Percentiles rank a stretch among this genome's conserved stretches.
These are phyloP conservation scores for Plecotus auritus DNA, from an alignment of 2,113 vertebrate genomes.

Conservation along the genomic window DNA sequence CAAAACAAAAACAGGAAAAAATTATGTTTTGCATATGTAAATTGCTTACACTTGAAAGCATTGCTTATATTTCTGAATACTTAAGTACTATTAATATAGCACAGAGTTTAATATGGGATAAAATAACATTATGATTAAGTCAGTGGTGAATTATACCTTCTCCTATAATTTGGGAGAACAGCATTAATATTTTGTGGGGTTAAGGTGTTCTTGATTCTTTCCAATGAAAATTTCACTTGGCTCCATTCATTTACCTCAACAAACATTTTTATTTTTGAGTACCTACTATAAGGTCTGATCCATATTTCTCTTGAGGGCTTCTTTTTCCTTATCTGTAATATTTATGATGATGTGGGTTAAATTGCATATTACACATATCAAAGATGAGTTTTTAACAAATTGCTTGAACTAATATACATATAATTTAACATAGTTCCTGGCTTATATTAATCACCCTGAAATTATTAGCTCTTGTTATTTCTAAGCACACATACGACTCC, in stretches of 20 bases:
- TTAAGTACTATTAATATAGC: neutral
- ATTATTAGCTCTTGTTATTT: neutral
- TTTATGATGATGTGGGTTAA: neutral
- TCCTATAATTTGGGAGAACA: neutral
- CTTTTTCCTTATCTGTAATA: neutral
- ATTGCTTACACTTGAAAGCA: conserved; percentile 17
- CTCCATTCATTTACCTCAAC: neutral
- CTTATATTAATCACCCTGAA: neutral
- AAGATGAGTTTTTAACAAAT: too few species aligned
- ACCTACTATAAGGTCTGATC: neutral
- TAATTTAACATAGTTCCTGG: neutral
- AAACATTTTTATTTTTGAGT: neutral
- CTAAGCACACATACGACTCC: neutral
- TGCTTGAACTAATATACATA: too few species aligned
- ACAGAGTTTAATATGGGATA: neutral
- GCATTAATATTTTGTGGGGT: neutral
- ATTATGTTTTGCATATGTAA: neutral
- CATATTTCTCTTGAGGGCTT: neutral
- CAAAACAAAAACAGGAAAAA: neutral
- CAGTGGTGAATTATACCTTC: neutral
- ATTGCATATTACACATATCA: too few species aligned
- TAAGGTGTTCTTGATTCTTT: neutral
- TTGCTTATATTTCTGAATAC: neutral
- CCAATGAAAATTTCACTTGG: neutral
- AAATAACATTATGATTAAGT: neutral